Conservation (phyloP, 2,888 invertebrate genomes). For the Perdita meconis region DNA sequence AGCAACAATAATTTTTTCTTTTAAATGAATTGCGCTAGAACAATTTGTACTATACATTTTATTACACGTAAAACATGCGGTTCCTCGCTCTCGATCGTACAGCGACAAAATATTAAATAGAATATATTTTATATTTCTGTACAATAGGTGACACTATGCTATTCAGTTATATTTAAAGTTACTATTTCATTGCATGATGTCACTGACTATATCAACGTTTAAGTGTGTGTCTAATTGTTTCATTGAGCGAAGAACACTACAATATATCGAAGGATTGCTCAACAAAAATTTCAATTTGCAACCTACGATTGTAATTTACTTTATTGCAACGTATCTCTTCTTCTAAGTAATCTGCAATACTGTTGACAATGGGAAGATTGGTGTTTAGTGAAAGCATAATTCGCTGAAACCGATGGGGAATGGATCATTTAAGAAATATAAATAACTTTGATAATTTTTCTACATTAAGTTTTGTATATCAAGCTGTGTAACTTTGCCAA, state of each 20-base stretch:
- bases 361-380: slow-evolving; percentile 25
- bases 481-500: slow-evolving; percentile 18
- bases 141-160: slow-evolving; percentile 40
- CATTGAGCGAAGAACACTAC: slow-evolving; percentile 36
- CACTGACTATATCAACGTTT: slow-evolving; percentile 49
- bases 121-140: slow-evolving; percentile 51
- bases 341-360: slow-evolving; percentile 38
- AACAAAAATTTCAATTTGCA: slow-evolving; percentile 40
- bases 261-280: slow-evolving; percentile 31
- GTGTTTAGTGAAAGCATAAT: slow-evolving; percentile 15
- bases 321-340: slow-evolving; percentile 16
- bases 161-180: slow-evolving; percentile 40
- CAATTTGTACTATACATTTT: slow-evolving; percentile 64
- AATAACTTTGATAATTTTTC: slow-evolving; percentile 18
- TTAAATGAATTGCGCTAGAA: slow-evolving; percentile 37
- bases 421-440: slow-evolving; percentile 16
- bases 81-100: slow-evolving; percentile 37
- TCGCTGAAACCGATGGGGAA: slow-evolving; percentile 5
- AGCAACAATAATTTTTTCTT: slow-evolving; percentile 20
- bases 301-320: slow-evolving; percentile 27
- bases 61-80: slow-evolving; percentile 54
- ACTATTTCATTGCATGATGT: slow-evolving; percentile 45
- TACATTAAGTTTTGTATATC: slow-evolving; percentile 30
- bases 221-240: slow-evolving; percentile 45
- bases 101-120: slow-evolving; percentile 48